Base-by-base conservation (phyloP, 2,888 invertebrate genomes). In the Portevinia maculata region DNA sequence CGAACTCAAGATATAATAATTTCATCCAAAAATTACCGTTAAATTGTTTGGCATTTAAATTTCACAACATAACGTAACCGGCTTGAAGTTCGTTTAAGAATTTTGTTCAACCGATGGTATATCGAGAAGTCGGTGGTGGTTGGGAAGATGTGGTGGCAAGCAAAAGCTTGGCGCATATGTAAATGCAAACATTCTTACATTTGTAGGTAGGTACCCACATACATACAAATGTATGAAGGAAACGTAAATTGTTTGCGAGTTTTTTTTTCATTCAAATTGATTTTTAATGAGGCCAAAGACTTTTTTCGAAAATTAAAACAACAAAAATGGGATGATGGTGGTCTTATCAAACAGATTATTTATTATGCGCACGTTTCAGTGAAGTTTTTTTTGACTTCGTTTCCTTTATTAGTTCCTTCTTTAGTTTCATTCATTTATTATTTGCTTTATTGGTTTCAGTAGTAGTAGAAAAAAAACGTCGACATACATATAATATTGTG, bases 1-100 rank as follows among this genome's bases (percentile, higher is more conserved):
- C n/a, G 0, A 32, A 24, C 5, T 8, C 7, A 32, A 32, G 9
- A 37, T 28, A 28, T n/a, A 19, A 48, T 37, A 39, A 59, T 71
- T 59, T 24, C 65, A 41, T 39, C 32, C 59, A 13, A 44, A 24
- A 44, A 48, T 30, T 46, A 30, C 79, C 65, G 79, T 67, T 67
- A 73, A 32, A 39, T 39, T 15, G 13, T 53, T 60, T 53, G 15
- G 59, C 53, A 71, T 65, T 79, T 57, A 30, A 67, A 73, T 67
- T 79, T 53, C 73, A 67, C 67, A 73, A 67, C 71, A 73, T 55
- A 71, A 71, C 78, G 78, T 71, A 64, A 79, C 21, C 52, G 41
- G 46, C 44, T 32, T 60, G 34, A 69, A 41, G 34, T 60, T 69
- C 34, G 37, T 19, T 34, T 15, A 64, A 73, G 46, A 73, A 73